phyloP scores from a whole-genome alignment of 2,113 vertebrate species.

The Propithecus coquereli region DNA sequence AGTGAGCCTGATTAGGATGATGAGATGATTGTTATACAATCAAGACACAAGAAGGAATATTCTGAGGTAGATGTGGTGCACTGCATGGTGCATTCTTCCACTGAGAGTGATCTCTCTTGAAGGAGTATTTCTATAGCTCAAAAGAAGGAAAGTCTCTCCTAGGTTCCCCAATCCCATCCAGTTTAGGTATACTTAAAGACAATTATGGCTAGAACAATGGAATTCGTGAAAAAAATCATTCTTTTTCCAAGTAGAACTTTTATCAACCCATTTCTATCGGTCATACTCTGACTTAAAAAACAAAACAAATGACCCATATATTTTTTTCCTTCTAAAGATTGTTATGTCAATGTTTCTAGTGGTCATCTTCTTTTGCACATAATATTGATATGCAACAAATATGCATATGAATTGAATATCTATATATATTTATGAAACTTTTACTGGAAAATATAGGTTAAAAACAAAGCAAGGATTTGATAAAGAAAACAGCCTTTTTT shows the following conservation, averaged over 20 bases:
- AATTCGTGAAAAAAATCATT: background rate
- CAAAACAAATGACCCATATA: background rate
- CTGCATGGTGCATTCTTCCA: fast-evolving
- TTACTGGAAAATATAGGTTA: background rate
- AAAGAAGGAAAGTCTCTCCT: background rate
- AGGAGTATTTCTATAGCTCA: background rate
- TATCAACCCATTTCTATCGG: background rate
- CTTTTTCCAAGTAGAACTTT: background rate
- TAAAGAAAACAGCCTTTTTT: slow-evolving; percentile 42
- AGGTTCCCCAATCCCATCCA: background rate
- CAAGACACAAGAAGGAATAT: fast-evolving
- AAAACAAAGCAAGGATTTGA: slow-evolving; percentile 6
- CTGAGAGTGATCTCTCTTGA: background rate
- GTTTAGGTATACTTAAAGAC: background rate
- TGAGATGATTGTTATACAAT: background rate
- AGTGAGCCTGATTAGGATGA: background rate
- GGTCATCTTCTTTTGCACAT: background rate
- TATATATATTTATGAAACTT: background rate
- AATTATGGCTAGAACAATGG: background rate
- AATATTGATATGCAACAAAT: background rate
- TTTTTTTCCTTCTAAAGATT: background rate
- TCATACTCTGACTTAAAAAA: background rate
- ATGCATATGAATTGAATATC: background rate
- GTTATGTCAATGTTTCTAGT: fast-evolving
- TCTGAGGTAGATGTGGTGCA: fast-evolving